Evolutionary conservation across 2,797 vertebrate genomes (phyloP).

Genomic region (Crossoptilon crossoptilon): DNA sequence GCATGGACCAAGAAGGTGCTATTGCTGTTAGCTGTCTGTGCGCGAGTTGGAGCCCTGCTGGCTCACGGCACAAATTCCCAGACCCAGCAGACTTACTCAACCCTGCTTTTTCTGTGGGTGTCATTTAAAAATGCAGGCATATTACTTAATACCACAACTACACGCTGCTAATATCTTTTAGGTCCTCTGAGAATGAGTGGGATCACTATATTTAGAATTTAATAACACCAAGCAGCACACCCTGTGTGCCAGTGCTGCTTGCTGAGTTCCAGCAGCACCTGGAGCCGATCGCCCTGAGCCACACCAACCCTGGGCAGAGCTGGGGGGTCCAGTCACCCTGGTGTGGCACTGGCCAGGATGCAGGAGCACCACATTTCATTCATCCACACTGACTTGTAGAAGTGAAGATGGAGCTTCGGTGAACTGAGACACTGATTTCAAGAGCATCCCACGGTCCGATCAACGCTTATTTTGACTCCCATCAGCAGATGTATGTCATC

Average conservation of each 20-base stretch:
- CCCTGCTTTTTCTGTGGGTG: neutral
- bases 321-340: rapidly evolving
- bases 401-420: neutral
- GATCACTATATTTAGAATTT: conserved; percentile 11
- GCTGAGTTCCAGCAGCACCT: rapidly evolving
- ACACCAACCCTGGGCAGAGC: neutral
- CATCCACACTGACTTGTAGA: neutral
- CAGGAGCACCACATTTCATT: neutral
- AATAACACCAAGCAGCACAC: neutral
- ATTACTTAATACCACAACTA: neutral
- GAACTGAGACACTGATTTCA: conserved; percentile 27
- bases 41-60: neutral
- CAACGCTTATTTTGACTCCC: neutral
- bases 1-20: neutral
- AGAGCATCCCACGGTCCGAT: neutral
- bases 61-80: neutral
- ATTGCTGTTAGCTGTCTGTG: rapidly evolving
- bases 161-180: neutral
- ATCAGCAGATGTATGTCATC: rapidly evolving
- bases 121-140: neutral
- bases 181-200: neutral
- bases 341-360: neutral
- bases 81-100: neutral
- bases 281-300: rapidly evolving
- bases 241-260: too few relatives aligned